Percentiles rank a stretch among this genome's conserved stretches.
Conservation (phyloP, 2,797 vertebrate species). For the Lates japonicus region DNA sequence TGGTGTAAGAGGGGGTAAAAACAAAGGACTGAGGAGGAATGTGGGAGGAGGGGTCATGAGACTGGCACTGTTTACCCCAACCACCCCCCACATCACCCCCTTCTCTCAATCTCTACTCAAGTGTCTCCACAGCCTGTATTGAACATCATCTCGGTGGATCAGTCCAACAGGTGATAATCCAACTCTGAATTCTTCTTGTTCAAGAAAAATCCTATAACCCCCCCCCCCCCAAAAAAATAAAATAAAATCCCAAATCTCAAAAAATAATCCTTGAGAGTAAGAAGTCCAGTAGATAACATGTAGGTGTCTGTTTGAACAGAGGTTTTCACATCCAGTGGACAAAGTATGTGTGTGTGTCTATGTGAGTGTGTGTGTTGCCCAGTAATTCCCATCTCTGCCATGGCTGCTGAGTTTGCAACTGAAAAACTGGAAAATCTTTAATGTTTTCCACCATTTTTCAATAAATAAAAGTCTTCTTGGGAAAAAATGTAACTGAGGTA, state of each 20-base stretch:
- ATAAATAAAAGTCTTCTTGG: constrained; percentile 17
- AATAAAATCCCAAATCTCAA: constrained; percentile 7
- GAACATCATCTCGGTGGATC: constrained; percentile 32
- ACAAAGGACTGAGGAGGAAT: constrained; percentile 60
- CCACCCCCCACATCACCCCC: constrained; percentile 18
- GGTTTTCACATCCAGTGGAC: constrained; percentile 46
- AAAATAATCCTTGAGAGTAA: constrained; percentile 36
- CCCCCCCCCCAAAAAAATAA: background rate
- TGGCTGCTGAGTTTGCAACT: constrained; percentile 11
- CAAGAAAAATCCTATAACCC: background rate
- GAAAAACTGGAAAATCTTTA: constrained; percentile 1
- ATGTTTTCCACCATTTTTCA: constrained; percentile 1
- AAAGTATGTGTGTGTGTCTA: constrained; percentile 49
- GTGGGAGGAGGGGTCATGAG: constrained; percentile 72
- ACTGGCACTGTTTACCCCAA: constrained; percentile 71
- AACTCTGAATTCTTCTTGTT: constrained; percentile 12
- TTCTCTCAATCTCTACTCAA: constrained; percentile 8
- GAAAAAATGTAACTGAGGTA: background rate
- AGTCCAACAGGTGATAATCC: constrained; percentile 36
- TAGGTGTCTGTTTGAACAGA: constrained; percentile 66
- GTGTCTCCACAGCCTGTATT: background rate
- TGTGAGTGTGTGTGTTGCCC: constrained; percentile 11
- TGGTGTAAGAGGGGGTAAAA: constrained; percentile 11
- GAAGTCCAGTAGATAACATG: constrained; percentile 38
- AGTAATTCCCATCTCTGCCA: constrained; percentile 36